phyloP scores from a whole-genome alignment of 2,113 vertebrate species.

The Grantiella picta region DNA sequence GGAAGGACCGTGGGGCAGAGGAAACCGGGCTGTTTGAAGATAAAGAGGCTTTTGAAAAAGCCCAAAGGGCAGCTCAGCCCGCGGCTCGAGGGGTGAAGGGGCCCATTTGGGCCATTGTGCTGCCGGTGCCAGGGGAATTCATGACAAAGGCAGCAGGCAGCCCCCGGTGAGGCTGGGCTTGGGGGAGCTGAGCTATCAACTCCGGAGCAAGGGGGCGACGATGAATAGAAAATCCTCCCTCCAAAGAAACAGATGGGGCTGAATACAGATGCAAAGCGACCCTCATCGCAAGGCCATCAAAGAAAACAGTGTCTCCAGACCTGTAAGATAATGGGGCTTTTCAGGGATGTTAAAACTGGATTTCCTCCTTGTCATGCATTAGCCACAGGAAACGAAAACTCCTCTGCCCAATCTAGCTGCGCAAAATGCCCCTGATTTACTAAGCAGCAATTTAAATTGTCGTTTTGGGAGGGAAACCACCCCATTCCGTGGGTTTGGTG shows the following conservation, averaged over 20 bases:
- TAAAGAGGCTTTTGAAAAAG: conserved; percentile 10
- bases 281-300: background rate
- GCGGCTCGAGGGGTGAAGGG: background rate
- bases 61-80: background rate
- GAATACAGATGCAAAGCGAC: conserved; percentile 29
- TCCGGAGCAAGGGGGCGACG: background rate
- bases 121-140: background rate
- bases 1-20: background rate
- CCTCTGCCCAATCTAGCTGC: background rate
- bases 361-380: background rate
- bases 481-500: background rate
- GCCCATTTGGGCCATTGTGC: background rate
- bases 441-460: fast-evolving
- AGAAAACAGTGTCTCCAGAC: background rate
- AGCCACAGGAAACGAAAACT: background rate
- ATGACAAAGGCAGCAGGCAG: background rate
- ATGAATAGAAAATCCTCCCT: background rate
- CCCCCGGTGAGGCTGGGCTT: background rate
- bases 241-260: background rate
- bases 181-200: background rate
- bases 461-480: background rate
- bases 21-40: background rate
- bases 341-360: background rate
- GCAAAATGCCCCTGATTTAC: background rate
- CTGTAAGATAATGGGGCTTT: background rate